phyloP scores from a whole-genome alignment of 1,140 invertebrate species.

The Drosophila sucinea region DNA sequence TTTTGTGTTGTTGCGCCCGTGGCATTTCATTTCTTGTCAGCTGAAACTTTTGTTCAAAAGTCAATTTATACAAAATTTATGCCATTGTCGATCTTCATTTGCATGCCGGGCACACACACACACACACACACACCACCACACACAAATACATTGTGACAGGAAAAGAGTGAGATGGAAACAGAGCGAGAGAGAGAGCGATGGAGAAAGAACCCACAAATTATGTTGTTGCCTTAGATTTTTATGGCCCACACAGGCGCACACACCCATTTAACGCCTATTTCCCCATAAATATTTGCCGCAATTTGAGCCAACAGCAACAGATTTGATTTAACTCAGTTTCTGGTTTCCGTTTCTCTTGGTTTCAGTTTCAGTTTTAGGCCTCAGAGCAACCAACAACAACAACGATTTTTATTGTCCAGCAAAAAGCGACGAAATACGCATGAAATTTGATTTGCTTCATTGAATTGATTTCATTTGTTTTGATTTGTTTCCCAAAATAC shows the following conservation, averaged over 20 bases:
- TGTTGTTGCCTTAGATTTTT: constrained; percentile 52
- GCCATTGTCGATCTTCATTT: constrained; percentile 56
- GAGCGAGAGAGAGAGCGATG: neutral
- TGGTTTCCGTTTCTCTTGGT: constrained; percentile 36
- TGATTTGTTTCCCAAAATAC: constrained; percentile 78
- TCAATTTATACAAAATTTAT: constrained; percentile 55
- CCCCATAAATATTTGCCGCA: constrained; percentile 55
- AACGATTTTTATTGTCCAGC: constrained; percentile 49
- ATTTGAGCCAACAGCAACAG: constrained; percentile 54
- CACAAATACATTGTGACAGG: neutral
- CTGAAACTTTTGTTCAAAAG: constrained; percentile 50
- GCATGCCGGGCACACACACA: constrained; percentile 45
- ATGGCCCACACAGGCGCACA: constrained; percentile 24
- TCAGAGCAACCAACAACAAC: neutral
- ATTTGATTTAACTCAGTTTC: constrained; percentile 62
- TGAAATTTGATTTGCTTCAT: constrained; percentile 80
- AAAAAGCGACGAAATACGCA: constrained; percentile 79
- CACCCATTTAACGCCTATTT: constrained; percentile 68
- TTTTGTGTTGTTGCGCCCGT: constrained; percentile 9
- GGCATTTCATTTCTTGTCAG: constrained; percentile 22
- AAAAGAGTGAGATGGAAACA: neutral
- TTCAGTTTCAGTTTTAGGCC: constrained; percentile 39
- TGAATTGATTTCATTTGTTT: constrained; percentile 79
- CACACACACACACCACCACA: constrained; percentile 9
- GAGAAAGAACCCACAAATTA: constrained; percentile 29